Base-by-base conservation (phyloP, 1,140 invertebrate genomes). In the Megalonaias nervosa region DNA sequence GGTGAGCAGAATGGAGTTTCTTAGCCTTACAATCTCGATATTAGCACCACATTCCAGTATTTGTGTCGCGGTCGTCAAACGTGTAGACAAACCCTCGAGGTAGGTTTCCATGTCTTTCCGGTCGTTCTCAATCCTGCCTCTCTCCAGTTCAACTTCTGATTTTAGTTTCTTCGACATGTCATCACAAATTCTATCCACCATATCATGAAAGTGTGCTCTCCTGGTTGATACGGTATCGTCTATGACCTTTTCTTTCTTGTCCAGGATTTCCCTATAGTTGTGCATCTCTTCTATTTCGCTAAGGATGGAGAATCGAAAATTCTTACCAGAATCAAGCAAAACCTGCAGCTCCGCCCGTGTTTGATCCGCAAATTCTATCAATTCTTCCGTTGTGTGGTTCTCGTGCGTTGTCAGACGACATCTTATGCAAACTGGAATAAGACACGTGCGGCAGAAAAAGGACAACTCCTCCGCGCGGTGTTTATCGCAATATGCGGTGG, bases 351-450 rank as follows among this genome's bases (percentile, higher is more conserved):
- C 64, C 23, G 62, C 26, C 15, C 81, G 61, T 13, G 81, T 67
- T 55, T 64, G 70, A 17, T 12, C 11, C 2, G 74, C 81, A 70
- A 69, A 74, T 56, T 82, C 81, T 13, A 75, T 57, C 23, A 82
- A 71, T 68, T 82, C 81, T 64, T 76, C 77, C 15, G 81, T 82
- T 16, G 75, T 74, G 61, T 82, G 77, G 55, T 77, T 74, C 31
- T 82, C 77, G 67, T 82, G 81, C 15, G 68, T 31, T n/a, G 81
- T 82, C 56, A 82, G 67, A 58, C 81, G 77, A 76, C 81, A 82
- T 23, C 77, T 71, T 68, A 82, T 74, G 58, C 77, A 82, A 12
- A 79, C 67, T 0, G 81, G 71, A 64, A 72, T 56, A n/a, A 74
- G 67, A 38, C 77, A 82, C 16, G 77, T 76, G 57, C 70, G 74